These are phyloP conservation scores for Diabrotica undecimpunctata DNA, from an alignment of 1,140 invertebrate species.

Conservation along the genomic window DNA sequence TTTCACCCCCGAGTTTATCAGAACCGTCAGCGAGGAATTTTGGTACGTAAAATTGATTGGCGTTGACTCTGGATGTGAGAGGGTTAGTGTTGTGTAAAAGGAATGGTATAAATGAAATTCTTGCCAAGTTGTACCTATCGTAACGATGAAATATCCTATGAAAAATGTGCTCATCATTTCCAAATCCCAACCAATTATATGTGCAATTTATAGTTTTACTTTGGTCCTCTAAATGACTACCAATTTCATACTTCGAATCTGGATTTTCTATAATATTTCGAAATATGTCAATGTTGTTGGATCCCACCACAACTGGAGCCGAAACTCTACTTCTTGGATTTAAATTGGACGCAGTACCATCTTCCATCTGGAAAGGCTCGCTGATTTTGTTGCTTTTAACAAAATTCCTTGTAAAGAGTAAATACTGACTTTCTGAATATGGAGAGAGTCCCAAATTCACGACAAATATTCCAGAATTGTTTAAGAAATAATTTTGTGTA, in stretches of 20 bases:
- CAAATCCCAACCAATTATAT: conserved; percentile 88
- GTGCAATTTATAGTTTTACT: conserved; percentile 91
- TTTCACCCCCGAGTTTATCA: conserved; percentile 79
- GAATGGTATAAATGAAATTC: conserved; percentile 81
- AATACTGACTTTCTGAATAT: conserved; percentile 71
- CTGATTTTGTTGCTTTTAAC: conserved; percentile 80
- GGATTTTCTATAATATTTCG: conserved; percentile 92
- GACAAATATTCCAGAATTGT: conserved; percentile 84
- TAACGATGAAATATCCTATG: conserved; percentile 82
- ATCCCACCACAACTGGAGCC: conserved; percentile 84
- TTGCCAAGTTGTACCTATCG: conserved; percentile 87
- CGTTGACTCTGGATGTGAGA: conserved; percentile 70
- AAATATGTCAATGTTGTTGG: conserved; percentile 84
- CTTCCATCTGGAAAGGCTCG: conserved; percentile 76
- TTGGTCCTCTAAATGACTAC: conserved; percentile 91
- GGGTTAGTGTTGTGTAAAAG: conserved; percentile 81
- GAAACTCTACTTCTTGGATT: conserved; percentile 84
- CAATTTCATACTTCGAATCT: conserved; percentile 88
- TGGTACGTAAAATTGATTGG: conserved; percentile 69
- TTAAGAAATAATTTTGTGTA: conserved; percentile 83
- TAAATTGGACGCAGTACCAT: conserved; percentile 61
- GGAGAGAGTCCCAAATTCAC: conserved; percentile 83
- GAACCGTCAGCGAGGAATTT: conserved; percentile 66
- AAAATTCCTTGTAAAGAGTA: conserved; percentile 87
- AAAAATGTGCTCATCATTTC: conserved; percentile 74